A percentile compares a stretch with the other conserved stretches of the same genome.
phyloP scores from a whole-genome alignment of 1,140 invertebrate species.

The Hylaeus anthracinus region DNA sequence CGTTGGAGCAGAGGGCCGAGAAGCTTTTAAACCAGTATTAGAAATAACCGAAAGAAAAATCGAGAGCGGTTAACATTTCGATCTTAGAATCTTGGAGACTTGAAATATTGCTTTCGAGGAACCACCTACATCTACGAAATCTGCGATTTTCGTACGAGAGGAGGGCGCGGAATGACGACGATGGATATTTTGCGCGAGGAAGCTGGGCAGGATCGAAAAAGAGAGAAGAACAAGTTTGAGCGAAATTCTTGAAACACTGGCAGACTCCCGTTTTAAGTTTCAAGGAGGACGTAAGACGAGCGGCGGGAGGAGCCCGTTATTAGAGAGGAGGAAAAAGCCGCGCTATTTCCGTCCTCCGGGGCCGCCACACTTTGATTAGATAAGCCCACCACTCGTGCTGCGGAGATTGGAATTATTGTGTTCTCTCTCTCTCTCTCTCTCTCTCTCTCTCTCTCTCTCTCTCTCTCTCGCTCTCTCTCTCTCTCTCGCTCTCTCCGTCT shows the following conservation, averaged over 20 bases:
- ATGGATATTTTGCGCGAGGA: no score
- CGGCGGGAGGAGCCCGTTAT: slow-evolving; percentile 60
- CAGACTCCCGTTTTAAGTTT: slow-evolving; percentile 8
- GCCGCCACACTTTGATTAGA: slow-evolving; percentile 73
- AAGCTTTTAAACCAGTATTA: slow-evolving; percentile 10
- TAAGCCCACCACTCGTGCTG: slow-evolving; percentile 65
- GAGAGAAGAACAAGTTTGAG: background rate
- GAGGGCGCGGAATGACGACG: background rate
- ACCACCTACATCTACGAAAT: background rate
- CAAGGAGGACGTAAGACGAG: slow-evolving; percentile 70
- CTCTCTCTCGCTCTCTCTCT: no score
- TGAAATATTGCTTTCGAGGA: background rate
- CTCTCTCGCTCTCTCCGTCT: slow-evolving; percentile 28
- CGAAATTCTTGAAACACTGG: slow-evolving; percentile 50
- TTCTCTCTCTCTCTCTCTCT: no score
- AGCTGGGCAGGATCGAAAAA: no score
- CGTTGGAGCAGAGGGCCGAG: background rate
- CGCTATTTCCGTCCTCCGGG: slow-evolving; percentile 71
- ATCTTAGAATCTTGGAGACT: no score
- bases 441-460: no score
- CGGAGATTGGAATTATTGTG: slow-evolving; percentile 65
- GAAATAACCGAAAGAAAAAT: background rate
- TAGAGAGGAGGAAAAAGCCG: slow-evolving; percentile 71
- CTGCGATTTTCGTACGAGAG: no score
- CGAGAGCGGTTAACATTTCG: no score